Base-by-base conservation (phyloP, 2,888 invertebrate genomes). In the Serrognathus titanus region DNA sequence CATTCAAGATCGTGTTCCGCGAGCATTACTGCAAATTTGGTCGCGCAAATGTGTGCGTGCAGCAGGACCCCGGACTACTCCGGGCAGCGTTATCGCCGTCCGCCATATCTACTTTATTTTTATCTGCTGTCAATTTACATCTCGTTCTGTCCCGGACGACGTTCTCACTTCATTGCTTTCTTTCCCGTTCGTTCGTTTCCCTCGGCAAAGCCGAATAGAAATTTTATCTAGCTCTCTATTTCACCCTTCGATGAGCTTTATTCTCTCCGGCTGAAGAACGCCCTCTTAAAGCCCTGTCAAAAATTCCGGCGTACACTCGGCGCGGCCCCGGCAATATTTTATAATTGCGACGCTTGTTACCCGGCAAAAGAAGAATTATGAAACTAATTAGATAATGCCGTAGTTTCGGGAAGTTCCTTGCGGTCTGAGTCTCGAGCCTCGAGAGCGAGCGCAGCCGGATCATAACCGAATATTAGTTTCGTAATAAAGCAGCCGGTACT, bases 41-140 rank as follows among this genome's bases (percentile, higher is more conserved):
- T 53, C 58, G 53, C 58, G 59, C 59, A 57, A 59, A 53, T 63
- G 60, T 58, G 55, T 45, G 59, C 56, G 51, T 61, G 47, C 51
- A 52, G 40, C 53, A 47, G 39, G 24, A 31, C 24, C 24, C 24
- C 24, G 24, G 24, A 31, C 24, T 31, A 31, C 24, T 31, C 24
- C 24, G 24, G 24, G 55, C 55, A 31, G 56, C 57, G 55, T 61
- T 63, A 63, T 68, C 62, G 52, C 57, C 50, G 48, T 58, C 46
- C 55, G 48, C 62, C 57, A 56, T 53, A 58, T 59, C 56, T 55
- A 38, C 61, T 64, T 57, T 62, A 62, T 63, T 64, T 64, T 68
- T 69, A 65, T 65, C 65, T 63, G 46, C 61, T 66, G 66, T 64
- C 66, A 66, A 69, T 69, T 69, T 70, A 65, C 68, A 67, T 69